Percentiles rank a stretch among this genome's conserved stretches.
Evolutionary conservation across 2,888 invertebrate species (phyloP).

Genomic region (Erpobdella octoculata): DNA sequence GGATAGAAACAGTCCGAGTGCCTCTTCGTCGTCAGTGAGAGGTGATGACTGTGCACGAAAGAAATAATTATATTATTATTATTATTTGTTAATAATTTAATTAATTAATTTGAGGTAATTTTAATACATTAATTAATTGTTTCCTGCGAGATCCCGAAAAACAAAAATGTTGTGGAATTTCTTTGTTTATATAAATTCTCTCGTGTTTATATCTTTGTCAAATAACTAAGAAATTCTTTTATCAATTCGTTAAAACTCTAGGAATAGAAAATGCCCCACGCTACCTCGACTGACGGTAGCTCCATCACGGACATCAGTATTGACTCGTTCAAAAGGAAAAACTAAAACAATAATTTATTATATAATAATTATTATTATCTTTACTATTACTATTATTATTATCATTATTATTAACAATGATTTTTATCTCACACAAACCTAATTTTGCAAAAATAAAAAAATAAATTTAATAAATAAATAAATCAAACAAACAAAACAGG

Average conservation of each 20-base stretch:
- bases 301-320: slow-evolving; percentile 80
- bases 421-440: no score
- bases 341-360: slow-evolving; percentile 56
- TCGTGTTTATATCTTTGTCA: no score
- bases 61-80: neutral
- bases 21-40: neutral
- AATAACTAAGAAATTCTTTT: no score
- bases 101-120: neutral
- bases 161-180: no score
- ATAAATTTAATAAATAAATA: no score
- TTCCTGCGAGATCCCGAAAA: no score
- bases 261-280: neutral
- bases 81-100: neutral
- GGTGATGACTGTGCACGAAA: slow-evolving; percentile 41
- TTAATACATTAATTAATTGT: no score
- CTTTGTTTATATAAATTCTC: no score
- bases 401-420: no score
- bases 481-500: no score
- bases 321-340: slow-evolving; percentile 72
- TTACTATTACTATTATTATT: no score
- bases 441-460: no score
- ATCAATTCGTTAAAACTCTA: neutral
- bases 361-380: neutral
- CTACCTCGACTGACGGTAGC: slow-evolving; percentile 64
- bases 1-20: neutral